phyloP scores from a whole-genome alignment of 2,113 vertebrate species.

The Cryptoleucopteryx plumbea region DNA sequence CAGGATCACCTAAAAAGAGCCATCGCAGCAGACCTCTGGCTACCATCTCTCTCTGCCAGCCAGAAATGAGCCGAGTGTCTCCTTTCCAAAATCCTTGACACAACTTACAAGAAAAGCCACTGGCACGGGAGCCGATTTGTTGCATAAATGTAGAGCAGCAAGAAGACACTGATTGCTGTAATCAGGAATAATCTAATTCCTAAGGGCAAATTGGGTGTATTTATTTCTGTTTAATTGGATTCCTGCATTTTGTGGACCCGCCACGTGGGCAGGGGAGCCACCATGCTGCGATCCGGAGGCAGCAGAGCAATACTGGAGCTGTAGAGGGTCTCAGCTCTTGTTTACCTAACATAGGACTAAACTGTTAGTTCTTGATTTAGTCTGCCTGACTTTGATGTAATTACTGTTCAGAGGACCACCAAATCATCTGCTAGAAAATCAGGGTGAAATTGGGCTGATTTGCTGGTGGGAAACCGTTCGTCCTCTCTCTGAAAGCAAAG shows the following conservation, averaged over 20 bases:
- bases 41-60: not conserved
- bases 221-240: conserved; percentile 12
- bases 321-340: not conserved
- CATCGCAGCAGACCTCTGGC: not conserved
- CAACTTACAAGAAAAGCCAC: not conserved
- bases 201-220: not conserved
- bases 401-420: not conserved
- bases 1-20: not conserved
- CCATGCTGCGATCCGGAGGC: fast-evolving
- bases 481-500: not conserved
- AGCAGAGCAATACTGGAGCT: not conserved
- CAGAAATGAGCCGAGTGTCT: not conserved
- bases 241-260: not conserved
- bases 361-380: not conserved
- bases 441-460: not conserved
- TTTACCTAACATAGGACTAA: not conserved
- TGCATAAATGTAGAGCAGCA: fast-evolving
- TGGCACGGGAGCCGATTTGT: not conserved
- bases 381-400: not conserved
- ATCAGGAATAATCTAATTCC: conserved; percentile 20
- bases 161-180: not conserved
- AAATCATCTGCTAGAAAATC: not conserved
- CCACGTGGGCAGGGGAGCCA: not conserved
- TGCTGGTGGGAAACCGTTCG: not conserved
- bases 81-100: conserved; percentile 18